phyloP scores from a whole-genome alignment of 2,797 vertebrate genomes.

The Danio jaintianensis region DNA sequence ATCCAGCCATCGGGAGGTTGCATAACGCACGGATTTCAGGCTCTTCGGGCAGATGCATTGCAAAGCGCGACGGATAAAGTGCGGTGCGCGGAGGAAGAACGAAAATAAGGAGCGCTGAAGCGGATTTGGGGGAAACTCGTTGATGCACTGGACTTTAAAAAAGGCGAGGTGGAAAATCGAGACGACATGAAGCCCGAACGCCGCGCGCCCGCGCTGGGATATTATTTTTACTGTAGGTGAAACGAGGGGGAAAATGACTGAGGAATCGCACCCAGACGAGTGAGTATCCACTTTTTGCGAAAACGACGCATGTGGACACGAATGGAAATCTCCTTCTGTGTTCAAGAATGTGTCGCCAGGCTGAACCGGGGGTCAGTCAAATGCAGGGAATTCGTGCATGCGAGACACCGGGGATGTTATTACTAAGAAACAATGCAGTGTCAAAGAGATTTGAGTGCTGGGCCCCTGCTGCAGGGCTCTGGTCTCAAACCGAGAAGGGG shows the following conservation, averaged over 20 bases:
- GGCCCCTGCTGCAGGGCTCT: slow-evolving; percentile 53
- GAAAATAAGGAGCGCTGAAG: slow-evolving; percentile 23
- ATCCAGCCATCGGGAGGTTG: not conserved
- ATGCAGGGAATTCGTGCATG: slow-evolving; percentile 23
- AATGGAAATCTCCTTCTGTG: slow-evolving; percentile 13
- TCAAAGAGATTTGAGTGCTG: slow-evolving; percentile 49
- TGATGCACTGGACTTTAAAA: slow-evolving; percentile 43
- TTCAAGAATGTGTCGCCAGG: slow-evolving; percentile 11
- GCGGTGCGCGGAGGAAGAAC: slow-evolving; percentile 29
- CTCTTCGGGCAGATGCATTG: slow-evolving; percentile 53
- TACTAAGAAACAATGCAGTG: slow-evolving; percentile 55
- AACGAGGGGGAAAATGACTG: slow-evolving; percentile 75
- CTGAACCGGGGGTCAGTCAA: not conserved
- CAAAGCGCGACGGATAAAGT: slow-evolving; percentile 54
- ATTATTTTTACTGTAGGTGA: slow-evolving; percentile 72
- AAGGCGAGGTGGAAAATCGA: slow-evolving; percentile 46
- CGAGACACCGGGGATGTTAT: slow-evolving; percentile 36
- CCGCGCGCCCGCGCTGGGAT: slow-evolving; percentile 69
- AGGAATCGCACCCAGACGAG: slow-evolving; percentile 81
- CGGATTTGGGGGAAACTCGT: slow-evolving; percentile 41
- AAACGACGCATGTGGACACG: slow-evolving; percentile 33
- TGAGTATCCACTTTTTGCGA: slow-evolving; percentile 67
- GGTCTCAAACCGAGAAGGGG: slow-evolving; percentile 38
- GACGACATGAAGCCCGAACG: slow-evolving; percentile 73
- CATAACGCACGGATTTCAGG: slow-evolving; percentile 40